phyloP scores from a whole-genome alignment of 2,888 invertebrate species.

The Dysmachus trigonus region DNA sequence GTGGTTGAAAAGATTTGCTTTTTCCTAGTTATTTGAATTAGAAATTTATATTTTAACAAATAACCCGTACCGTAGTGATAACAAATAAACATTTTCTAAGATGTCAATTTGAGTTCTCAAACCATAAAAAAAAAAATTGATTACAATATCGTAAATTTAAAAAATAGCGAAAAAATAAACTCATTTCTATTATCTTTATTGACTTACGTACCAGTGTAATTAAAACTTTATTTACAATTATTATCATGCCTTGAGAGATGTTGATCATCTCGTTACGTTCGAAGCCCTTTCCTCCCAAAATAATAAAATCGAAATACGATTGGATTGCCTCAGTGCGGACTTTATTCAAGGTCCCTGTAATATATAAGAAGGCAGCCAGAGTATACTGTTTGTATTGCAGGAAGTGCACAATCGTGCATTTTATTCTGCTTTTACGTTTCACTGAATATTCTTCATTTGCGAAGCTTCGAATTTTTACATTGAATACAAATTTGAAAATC shows the following conservation, averaged over 20 bases:
- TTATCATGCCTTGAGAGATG: too few relatives aligned
- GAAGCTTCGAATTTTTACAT: too few relatives aligned
- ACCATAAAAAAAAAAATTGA: background rate
- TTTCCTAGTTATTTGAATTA: background rate
- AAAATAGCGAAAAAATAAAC: background rate
- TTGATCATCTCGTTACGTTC: background rate
- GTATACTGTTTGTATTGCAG: too few relatives aligned
- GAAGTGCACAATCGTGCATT: too few relatives aligned
- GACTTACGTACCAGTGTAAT: background rate
- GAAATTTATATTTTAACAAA: background rate
- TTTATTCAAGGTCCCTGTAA: too few relatives aligned
- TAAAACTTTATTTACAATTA: background rate
- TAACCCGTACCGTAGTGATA: background rate
- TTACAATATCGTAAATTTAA: background rate
- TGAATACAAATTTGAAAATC: too few relatives aligned
- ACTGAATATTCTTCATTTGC: too few relatives aligned
- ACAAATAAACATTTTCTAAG: background rate
- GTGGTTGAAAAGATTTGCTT: background rate
- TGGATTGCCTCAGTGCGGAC: too few relatives aligned
- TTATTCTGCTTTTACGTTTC: too few relatives aligned
- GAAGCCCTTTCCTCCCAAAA: background rate
- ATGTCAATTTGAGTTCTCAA: too few relatives aligned
- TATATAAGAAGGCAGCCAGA: too few relatives aligned
- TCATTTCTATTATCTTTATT: too few relatives aligned
- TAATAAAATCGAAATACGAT: background rate